Evolutionary conservation across 2,888 invertebrate species (phyloP).

Genomic region (Agriotes lineatus): DNA sequence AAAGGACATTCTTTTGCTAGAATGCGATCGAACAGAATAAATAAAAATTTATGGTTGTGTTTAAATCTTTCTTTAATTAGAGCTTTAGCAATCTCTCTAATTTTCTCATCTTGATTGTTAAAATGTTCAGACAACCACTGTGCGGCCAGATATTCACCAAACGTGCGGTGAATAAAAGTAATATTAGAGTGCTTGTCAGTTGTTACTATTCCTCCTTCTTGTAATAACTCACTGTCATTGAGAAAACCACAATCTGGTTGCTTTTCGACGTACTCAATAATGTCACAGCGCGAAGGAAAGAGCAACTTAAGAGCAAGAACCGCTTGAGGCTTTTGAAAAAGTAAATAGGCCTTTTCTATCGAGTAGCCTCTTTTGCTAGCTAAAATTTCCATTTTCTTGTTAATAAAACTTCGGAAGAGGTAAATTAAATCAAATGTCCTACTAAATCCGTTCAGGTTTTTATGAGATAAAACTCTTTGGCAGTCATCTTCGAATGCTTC

Average conservation of each 20-base stretch:
- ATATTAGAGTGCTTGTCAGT: not conserved
- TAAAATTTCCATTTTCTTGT: not conserved
- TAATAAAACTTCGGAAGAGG: not conserved
- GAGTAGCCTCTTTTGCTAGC: not conserved
- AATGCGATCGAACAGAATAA: not conserved
- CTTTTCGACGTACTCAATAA: too few species aligned
- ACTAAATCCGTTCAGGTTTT: not conserved
- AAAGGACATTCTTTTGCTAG: not conserved
- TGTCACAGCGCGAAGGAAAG: too few species aligned
- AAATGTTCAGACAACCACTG: slow-evolving; percentile 19
- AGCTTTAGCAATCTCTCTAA: not conserved
- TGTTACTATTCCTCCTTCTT: not conserved
- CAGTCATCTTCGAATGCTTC: not conserved
- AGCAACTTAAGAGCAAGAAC: too few species aligned
- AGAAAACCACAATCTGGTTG: too few species aligned
- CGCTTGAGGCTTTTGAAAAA: not conserved
- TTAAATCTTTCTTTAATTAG: not conserved
- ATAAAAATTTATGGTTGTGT: not conserved
- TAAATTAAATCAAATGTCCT: slow-evolving; percentile 21
- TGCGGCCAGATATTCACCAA: slow-evolving; percentile 18
- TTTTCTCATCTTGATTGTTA: not conserved
- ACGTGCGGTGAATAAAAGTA: slow-evolving; percentile 6
- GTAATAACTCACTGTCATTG: too few species aligned
- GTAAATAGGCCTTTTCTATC: not conserved
- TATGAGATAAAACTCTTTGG: not conserved